Percentiles rank a stretch among this genome's conserved stretches.
Conservation (phyloP, 2,797 vertebrate species). For the Oryzias dopingdopingensis region DNA sequence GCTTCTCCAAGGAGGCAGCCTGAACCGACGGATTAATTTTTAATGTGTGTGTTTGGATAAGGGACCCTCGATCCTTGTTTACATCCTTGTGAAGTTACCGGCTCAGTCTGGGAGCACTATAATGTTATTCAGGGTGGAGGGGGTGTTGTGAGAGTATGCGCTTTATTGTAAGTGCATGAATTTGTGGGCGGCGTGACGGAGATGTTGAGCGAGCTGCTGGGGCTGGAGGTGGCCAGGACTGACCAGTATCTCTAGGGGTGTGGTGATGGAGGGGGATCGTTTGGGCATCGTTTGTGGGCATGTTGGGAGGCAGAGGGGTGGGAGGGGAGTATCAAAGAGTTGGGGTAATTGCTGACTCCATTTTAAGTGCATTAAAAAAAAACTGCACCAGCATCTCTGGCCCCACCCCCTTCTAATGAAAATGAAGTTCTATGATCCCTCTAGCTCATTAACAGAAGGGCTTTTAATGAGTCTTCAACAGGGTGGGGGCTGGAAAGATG, state of each 20-base stretch:
- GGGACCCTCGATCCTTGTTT: constrained; percentile 68
- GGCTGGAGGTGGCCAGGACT: constrained; percentile 46
- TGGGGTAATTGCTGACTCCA: constrained; percentile 78
- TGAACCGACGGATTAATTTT: constrained; percentile 70
- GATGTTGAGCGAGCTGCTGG: constrained; percentile 33
- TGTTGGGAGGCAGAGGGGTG: constrained; percentile 52
- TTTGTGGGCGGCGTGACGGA: constrained; percentile 31
- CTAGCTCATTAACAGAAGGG: constrained; percentile 84
- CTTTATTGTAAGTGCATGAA: not conserved
- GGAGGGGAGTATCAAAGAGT: constrained; percentile 65
- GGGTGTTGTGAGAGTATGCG: not conserved
- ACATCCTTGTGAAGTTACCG: constrained; percentile 69
- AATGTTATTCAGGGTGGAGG: constrained; percentile 24
- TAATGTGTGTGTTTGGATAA: constrained; percentile 68
- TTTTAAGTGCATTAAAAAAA: constrained; percentile 70
- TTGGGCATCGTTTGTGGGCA: constrained; percentile 62
- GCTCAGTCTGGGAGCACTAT: constrained; percentile 55
- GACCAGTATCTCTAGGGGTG: constrained; percentile 59
- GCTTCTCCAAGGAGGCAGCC: constrained; percentile 65
- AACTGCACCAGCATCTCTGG: constrained; percentile 71
- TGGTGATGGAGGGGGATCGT: constrained; percentile 17
- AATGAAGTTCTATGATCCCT: constrained; percentile 78
- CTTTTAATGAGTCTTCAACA: constrained; percentile 84
- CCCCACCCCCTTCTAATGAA: constrained; percentile 69
- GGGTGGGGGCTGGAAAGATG: constrained; percentile 72